These are phyloP conservation scores for Aporophyla lueneburgensis DNA, from an alignment of 2,888 invertebrate species.

Conservation along the genomic window DNA sequence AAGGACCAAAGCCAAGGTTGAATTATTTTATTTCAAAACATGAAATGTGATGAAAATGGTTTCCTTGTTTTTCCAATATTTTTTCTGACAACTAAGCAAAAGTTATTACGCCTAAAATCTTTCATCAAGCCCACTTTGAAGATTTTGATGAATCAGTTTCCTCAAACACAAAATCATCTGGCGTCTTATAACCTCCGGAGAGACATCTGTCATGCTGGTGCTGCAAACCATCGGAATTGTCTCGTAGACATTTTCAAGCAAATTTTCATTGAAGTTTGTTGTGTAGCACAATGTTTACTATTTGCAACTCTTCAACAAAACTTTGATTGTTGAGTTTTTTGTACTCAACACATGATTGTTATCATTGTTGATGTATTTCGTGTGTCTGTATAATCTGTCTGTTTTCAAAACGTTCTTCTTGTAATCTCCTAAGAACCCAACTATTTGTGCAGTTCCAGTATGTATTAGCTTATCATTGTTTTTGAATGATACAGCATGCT, in stretches of 20 bases:
- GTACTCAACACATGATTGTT: conserved; percentile 3
- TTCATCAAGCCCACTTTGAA: neutral
- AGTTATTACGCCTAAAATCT: neutral
- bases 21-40: neutral
- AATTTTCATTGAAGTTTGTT: neutral
- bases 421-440: conserved; percentile 25
- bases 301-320: neutral
- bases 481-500: conserved; percentile 8
- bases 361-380: conserved; percentile 36
- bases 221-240: neutral
- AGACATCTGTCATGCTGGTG: neutral
- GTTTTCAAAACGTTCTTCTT: conserved; percentile 55
- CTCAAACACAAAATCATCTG: neutral
- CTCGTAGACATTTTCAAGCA: neutral
- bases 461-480: conserved; percentile 55
- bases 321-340: neutral
- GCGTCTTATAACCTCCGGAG: neutral
- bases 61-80: neutral
- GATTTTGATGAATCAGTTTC: neutral
- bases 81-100: neutral
- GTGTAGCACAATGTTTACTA: neutral
- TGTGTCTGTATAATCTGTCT: conserved; percentile 40
- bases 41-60: neutral
- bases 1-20: conserved; percentile 25
- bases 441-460: conserved; percentile 27